Conservation (phyloP, 1,140 invertebrate genomes). For the Drosophila serrata region DNA sequence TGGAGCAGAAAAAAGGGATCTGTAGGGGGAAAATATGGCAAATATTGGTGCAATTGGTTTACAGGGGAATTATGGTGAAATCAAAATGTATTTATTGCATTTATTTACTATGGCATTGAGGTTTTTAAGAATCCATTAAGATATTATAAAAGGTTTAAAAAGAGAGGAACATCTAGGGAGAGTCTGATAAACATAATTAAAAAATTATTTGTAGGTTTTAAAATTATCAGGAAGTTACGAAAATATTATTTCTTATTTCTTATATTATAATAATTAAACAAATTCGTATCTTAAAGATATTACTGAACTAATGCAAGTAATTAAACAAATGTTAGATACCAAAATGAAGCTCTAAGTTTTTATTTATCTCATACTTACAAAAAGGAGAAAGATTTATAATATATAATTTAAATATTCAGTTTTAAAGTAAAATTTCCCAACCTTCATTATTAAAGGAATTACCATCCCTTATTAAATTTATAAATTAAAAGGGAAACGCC, state of each 20-base stretch:
- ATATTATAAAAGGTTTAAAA: background rate
- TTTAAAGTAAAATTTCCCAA: background rate
- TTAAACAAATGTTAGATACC: too few relatives aligned
- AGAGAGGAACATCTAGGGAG: rapidly evolving
- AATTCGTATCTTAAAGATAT: too few relatives aligned
- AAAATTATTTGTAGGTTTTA: background rate
- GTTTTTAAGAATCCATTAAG: background rate
- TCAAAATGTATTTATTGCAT: background rate
- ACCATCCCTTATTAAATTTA: background rate
- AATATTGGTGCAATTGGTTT: conserved; percentile 5
- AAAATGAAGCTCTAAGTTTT: too few relatives aligned
- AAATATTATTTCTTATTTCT: too few relatives aligned
- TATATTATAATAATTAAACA: too few relatives aligned
- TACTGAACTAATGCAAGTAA: too few relatives aligned
- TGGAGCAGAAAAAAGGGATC: conserved; percentile 6
- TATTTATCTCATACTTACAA: too few relatives aligned
- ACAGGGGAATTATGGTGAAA: background rate
- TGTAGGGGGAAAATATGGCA: conserved; percentile 6
- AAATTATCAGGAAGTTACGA: too few relatives aligned
- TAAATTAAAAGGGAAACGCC: background rate
- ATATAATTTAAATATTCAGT: background rate
- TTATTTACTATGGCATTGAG: background rate
- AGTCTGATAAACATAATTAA: background rate
- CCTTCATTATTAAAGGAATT: background rate
- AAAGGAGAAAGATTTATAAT: too few relatives aligned